Conservation (phyloP, 2,888 invertebrate species). For the Strigamia transsilvanica region DNA sequence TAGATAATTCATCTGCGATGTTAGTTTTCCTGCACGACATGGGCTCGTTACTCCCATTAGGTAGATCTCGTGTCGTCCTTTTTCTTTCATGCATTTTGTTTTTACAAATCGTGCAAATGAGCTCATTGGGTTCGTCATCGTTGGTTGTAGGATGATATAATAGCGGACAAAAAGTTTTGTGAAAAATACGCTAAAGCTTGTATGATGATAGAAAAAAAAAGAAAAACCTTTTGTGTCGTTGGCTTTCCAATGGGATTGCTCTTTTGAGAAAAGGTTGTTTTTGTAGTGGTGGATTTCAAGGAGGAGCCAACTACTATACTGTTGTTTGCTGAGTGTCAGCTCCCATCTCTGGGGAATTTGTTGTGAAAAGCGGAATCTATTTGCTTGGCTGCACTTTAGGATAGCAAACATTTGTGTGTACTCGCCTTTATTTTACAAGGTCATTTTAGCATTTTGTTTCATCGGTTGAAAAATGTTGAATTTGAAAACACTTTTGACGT, state of each 20-base stretch:
- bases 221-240: background rate
- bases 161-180: too few relatives aligned
- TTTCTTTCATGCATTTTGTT: too few relatives aligned
- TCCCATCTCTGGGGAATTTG: constrained; percentile 6
- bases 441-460: background rate
- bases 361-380: constrained; percentile 15
- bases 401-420: constrained; percentile 1
- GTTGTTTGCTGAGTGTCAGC: constrained; percentile 8
- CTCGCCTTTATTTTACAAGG: background rate
- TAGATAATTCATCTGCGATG: too few relatives aligned
- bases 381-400: constrained; percentile 20
- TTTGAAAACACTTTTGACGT: background rate
- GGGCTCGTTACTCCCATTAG: too few relatives aligned
- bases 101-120: too few relatives aligned
- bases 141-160: too few relatives aligned
- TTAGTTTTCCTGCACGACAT: too few relatives aligned
- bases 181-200: background rate
- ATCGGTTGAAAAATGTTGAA: background rate
- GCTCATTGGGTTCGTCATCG: too few relatives aligned
- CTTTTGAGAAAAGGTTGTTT: constrained; percentile 20
- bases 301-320: constrained; percentile 3
- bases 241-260: constrained; percentile 17
- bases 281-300: constrained; percentile 3
- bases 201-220: background rate
- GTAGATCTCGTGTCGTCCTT: too few relatives aligned